Conservation (phyloP, 2,888 invertebrate species). For the Carabus problematicus region DNA sequence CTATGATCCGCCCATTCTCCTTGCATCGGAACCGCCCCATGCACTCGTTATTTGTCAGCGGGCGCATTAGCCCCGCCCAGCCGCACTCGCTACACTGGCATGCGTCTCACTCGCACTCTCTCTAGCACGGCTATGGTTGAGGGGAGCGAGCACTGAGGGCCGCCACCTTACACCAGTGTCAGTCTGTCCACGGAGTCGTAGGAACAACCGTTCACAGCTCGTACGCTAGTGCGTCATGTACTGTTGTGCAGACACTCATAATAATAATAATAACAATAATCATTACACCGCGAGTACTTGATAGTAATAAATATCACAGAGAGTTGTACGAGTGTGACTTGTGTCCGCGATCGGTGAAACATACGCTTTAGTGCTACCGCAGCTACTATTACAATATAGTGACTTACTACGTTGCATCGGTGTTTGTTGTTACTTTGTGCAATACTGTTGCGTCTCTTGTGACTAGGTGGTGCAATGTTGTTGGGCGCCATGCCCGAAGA, state of each 20-base stretch:
- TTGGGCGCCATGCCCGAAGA: constrained; percentile 62
- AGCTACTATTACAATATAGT: too few relatives aligned
- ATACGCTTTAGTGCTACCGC: not conserved
- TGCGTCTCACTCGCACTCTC: not conserved
- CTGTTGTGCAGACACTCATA: not conserved
- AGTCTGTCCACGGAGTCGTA: not conserved
- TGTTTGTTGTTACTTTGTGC: constrained; percentile 14
- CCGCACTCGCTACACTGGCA: not conserved
- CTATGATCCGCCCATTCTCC: constrained; percentile 46
- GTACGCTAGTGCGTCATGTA: constrained; percentile 4
- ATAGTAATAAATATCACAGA: too few relatives aligned
- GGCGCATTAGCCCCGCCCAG: constrained; percentile 14
- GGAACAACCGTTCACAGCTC: too few relatives aligned
- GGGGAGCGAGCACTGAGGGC: not conserved
- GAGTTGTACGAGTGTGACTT: not conserved
- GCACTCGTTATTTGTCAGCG: constrained; percentile 8
- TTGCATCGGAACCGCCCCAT: constrained; percentile 5
- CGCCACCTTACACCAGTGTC: constrained; percentile 11
- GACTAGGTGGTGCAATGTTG: constrained; percentile 56
- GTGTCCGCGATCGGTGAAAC: not conserved
- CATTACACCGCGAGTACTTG: too few relatives aligned
- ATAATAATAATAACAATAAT: not conserved
- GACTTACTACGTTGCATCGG: constrained; percentile 9
- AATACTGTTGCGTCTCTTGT: constrained; percentile 45
- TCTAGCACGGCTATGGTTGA: not conserved